These are phyloP conservation scores for Portevinia maculata DNA, from an alignment of 2,888 invertebrate species.

Conservation along the genomic window DNA sequence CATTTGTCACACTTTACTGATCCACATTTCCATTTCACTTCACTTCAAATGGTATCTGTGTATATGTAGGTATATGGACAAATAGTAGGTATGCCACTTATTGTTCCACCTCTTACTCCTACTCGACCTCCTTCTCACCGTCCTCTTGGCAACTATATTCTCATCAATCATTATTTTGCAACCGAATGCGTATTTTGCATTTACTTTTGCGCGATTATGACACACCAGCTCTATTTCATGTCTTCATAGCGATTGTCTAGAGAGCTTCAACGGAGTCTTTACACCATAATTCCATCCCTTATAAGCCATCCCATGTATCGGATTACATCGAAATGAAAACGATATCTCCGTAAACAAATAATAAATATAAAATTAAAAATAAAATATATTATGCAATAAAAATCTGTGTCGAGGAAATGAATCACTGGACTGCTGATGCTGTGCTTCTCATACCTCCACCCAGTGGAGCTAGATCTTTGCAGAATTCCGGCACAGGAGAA, in stretches of 20 bases:
- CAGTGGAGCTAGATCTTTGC: conserved; percentile 5
- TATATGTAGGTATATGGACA: too few species aligned
- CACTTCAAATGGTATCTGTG: too few species aligned
- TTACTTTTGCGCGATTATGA: conserved; percentile 46
- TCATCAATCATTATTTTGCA: conserved; percentile 66
- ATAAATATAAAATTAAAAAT: conserved; percentile 44
- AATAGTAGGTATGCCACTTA: conserved; percentile 8
- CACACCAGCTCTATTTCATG: conserved; percentile 17
- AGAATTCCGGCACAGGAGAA: conserved; percentile 50
- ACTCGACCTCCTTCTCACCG: too few species aligned
- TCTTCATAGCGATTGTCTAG: conserved; percentile 5
- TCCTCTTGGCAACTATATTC: too few species aligned
- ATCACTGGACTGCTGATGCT: conserved; percentile 33
- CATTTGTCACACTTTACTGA: conserved; percentile 71
- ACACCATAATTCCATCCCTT: conserved; percentile 46
- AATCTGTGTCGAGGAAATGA: conserved; percentile 66
- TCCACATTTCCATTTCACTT: conserved; percentile 60
- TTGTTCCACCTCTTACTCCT: conserved; percentile 17
- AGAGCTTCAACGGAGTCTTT: conserved; percentile 24
- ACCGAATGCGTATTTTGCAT: conserved; percentile 61
- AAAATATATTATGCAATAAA: conserved; percentile 53
- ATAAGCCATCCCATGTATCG: conserved; percentile 62
- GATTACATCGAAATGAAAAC: conserved; percentile 60
- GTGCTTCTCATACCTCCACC: conserved; percentile 3
- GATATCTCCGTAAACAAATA: conserved; percentile 68